Percentiles rank a stretch among this genome's conserved stretches.
Evolutionary conservation across 2,797 vertebrate genomes (phyloP).

Genomic region (Odontamblyopus rebecca): DNA sequence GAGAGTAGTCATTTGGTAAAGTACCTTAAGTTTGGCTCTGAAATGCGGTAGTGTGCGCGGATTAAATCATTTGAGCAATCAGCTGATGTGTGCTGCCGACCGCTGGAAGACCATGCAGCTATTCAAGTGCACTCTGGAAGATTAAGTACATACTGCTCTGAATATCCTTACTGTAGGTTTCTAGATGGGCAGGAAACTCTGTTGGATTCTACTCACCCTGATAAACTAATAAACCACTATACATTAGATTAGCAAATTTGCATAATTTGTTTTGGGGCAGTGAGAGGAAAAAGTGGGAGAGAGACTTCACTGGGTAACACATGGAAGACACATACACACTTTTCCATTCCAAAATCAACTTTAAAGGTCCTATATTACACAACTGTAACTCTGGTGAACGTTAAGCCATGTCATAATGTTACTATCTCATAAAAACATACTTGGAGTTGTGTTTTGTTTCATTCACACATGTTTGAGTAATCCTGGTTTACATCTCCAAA

Average conservation of each 20-base stretch:
- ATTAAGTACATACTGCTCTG: background rate
- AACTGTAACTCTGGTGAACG: too few species aligned
- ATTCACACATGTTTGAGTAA: too few species aligned
- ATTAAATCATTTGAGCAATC: constrained; percentile 10
- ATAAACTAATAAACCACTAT: background rate
- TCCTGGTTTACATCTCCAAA: background rate
- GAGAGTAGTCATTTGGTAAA: constrained; percentile 4
- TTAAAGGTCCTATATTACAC: too few species aligned
- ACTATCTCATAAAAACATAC: too few species aligned
- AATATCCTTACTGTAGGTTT: background rate
- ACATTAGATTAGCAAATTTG: background rate
- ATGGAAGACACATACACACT: too few species aligned
- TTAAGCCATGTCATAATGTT: too few species aligned
- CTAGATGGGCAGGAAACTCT: background rate
- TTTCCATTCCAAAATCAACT: too few species aligned
- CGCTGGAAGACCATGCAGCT: background rate
- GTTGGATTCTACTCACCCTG: background rate
- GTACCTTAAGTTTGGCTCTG: background rate
- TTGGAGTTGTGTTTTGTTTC: too few species aligned
- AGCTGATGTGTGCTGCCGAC: constrained; percentile 4
- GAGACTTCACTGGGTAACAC: too few species aligned
- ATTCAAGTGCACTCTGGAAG: constrained; percentile 1
- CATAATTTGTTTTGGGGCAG: background rate
- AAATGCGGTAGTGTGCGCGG: background rate
- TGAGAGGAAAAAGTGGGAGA: background rate